Evolutionary conservation across 2,113 vertebrate species (phyloP), one percentile per base, ranked within the genome.

Genomic region (Brevimyrus niger): DNA sequence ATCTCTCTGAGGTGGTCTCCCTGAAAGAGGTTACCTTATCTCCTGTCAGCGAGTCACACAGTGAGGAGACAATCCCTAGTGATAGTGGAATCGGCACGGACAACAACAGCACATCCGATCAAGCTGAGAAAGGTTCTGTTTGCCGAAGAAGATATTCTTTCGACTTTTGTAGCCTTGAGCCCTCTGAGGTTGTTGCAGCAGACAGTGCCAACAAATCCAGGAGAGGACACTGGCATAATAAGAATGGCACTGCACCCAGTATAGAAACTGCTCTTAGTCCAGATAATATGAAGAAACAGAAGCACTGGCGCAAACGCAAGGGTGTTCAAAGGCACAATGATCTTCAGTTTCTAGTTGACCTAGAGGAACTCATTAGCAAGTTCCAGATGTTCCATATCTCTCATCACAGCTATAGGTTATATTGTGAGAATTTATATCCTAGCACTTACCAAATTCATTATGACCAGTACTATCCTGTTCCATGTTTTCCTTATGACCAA

Each of bases 81-180:
- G 98, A 99, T 94, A 99, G 98, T 65, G 98, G 98, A 88, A 99
- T 99, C 3, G 98, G 98, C 89, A 99, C 98, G 0, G 98, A 99
- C 94, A 99, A 99, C 94, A 99, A 99, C 94, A 99, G 98, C 92
- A 99, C 97, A 82, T 99, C 98, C 13, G 98, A 99, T 94, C 98
- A 99, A 94, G 97, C 97, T 0, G 98, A 99, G 92, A 99, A 99
- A 94, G 97, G 96, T 53, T 97, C 97, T 2, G 97, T 97, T 31
- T 99, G 97, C 88, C 95, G 97, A 88, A 95, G 97, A 94, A 98
- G 98, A 94, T 99, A 99, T 90, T 99, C 98, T 0, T 99, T 99
- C 85, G 98, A 99, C 93, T 97, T 99, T 94, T 99, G 97, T 93
- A 96, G 97, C 90, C 97, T 98, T 92, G 98, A 98, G 92, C 96